Percentiles rank a stretch among this genome's conserved stretches.
These are phyloP conservation scores for Drosophila santomea DNA, from an alignment of 1,140 invertebrate species.

Conservation along the genomic window DNA sequence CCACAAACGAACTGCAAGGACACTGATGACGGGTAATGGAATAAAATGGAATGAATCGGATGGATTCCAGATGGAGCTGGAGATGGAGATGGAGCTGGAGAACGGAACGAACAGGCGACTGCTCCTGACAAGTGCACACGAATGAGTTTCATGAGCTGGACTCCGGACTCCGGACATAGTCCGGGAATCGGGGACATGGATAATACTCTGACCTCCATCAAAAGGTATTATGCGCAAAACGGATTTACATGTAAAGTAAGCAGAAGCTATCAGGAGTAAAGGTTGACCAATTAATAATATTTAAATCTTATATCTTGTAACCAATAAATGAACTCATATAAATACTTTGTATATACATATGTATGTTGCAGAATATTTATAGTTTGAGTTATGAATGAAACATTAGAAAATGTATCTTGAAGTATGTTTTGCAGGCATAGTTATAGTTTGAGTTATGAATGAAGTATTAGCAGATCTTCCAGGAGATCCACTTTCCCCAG, in stretches of 20 bases:
- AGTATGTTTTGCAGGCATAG: no score
- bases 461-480: no score
- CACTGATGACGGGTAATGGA: slow-evolving; percentile 14
- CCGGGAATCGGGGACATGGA: slow-evolving; percentile 2
- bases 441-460: no score
- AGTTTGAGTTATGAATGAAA: no score
- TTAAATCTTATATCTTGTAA: no score
- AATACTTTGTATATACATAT: no score
- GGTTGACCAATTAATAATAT: no score
- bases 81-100: not conserved
- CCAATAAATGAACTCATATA: no score
- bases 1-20: slow-evolving; percentile 32
- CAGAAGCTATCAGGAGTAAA: no score
- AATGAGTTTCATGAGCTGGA: slow-evolving; percentile 53
- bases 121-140: slow-evolving; percentile 58
- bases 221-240: not conserved
- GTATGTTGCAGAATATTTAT: no score
- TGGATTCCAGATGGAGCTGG: not conserved
- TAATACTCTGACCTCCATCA: slow-evolving; percentile 1
- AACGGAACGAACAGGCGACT: slow-evolving; percentile 23
- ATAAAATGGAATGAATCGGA: slow-evolving; percentile 16
- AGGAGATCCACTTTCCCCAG: no score
- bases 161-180: slow-evolving; percentile 29
- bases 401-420: no score
- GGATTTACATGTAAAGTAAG: not conserved